A percentile compares a stretch with the other conserved stretches of the same genome.
These are phyloP conservation scores for Brachyopa scutellaris DNA, from an alignment of 2,888 invertebrate genomes.

Conservation along the genomic window DNA sequence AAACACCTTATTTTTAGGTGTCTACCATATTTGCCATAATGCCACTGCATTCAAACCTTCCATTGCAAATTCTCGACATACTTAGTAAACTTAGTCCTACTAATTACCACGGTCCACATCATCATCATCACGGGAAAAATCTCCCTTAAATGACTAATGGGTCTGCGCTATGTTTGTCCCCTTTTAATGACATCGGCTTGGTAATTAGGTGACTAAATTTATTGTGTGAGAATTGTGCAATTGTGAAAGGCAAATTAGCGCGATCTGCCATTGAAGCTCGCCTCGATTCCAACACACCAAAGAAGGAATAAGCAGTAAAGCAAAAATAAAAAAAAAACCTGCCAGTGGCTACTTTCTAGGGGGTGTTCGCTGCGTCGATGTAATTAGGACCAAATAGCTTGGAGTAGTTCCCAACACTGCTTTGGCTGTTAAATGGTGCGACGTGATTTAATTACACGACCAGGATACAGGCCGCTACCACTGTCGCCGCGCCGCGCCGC, in stretches of 20 bases:
- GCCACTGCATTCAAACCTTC: too few species aligned
- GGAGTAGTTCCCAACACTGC: conserved; percentile 18
- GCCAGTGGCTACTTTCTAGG: conserved; percentile 24
- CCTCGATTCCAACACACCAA: conserved; percentile 19
- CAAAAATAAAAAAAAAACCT: neutral
- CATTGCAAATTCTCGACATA: too few species aligned
- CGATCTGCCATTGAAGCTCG: conserved; percentile 46
- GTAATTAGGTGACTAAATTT: conserved; percentile 68
- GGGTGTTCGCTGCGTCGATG: conserved; percentile 33
- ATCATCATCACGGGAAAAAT: neutral
- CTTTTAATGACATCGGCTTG: conserved; percentile 50
- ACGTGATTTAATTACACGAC: conserved; percentile 57
- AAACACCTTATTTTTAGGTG: too few species aligned
- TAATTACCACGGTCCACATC: conserved; percentile 8
- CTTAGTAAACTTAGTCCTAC: too few species aligned
- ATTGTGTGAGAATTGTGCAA: conserved; percentile 65
- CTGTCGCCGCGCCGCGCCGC: neutral
- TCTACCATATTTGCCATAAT: too few species aligned
- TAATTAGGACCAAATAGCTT: conserved; percentile 45
- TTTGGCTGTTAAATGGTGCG: conserved; percentile 51
- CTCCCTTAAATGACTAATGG: conserved; percentile 48
- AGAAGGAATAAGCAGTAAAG: neutral
- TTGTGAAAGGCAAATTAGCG: conserved; percentile 66
- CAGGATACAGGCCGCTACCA: conserved; percentile 20
- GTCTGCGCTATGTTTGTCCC: conserved; percentile 32